Evolutionary conservation across 2,797 vertebrate genomes (phyloP).

Genomic region (Gambusia yucatana): DNA sequence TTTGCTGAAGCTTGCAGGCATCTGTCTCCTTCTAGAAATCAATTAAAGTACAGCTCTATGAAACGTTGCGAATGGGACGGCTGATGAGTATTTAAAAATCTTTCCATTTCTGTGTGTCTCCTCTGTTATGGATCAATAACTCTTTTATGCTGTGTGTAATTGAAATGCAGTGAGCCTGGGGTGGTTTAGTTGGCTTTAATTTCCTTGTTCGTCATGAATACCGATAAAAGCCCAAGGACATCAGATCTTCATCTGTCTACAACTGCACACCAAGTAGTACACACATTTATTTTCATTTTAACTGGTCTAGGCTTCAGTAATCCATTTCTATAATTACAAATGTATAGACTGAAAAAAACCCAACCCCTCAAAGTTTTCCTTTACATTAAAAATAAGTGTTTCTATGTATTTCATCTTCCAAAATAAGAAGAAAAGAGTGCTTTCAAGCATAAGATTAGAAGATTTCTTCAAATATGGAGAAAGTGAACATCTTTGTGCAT

Average conservation of each 20-base stretch:
- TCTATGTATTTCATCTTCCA: neutral
- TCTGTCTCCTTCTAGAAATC: conserved; percentile 45
- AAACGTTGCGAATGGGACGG: conserved; percentile 51
- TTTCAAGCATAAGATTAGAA: neutral
- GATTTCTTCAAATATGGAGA: neutral
- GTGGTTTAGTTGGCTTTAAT: conserved; percentile 65
- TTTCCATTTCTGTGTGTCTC: conserved; percentile 49
- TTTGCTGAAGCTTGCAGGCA: conserved; percentile 27
- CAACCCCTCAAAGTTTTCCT: neutral
- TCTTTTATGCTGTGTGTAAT: conserved; percentile 64
- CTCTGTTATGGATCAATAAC: conserved; percentile 69
- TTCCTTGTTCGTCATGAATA: conserved; percentile 66
- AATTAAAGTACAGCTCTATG: conserved; percentile 59
- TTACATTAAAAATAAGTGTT: neutral
- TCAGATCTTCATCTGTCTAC: conserved; percentile 43
- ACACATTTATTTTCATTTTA: conserved; percentile 4
- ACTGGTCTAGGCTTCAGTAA: conserved; percentile 9
- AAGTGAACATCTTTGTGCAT: neutral
- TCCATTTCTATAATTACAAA: neutral
- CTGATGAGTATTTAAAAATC: conserved; percentile 71
- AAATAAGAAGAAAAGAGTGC: neutral
- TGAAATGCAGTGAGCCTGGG: conserved; percentile 63
- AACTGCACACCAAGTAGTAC: conserved; percentile 24
- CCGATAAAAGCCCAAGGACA: conserved; percentile 61
- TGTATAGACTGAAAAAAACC: neutral